These are phyloP conservation scores for Thunnus maccoyii DNA, from an alignment of 2,113 vertebrate genomes.

Conservation along the genomic window DNA sequence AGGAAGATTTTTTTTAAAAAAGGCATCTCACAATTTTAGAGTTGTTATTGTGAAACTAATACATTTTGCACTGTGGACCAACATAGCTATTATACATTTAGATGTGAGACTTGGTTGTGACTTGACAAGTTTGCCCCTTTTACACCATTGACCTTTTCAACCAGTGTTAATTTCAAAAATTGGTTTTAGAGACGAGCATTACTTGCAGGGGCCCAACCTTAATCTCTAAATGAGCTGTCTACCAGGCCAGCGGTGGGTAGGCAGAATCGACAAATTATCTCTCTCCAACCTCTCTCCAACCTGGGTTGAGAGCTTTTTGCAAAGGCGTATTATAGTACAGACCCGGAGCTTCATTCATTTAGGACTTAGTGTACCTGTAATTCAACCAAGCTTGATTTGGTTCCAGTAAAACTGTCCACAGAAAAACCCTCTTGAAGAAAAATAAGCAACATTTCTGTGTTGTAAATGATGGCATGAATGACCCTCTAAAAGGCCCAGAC, in stretches of 20 bases:
- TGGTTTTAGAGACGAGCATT: too few species aligned
- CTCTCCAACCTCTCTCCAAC: not conserved
- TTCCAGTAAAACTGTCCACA: conserved; percentile 6
- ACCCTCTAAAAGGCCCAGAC: not conserved
- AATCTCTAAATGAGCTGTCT: not conserved
- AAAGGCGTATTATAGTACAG: not conserved
- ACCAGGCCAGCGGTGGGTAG: not conserved
- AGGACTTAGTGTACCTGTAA: not conserved
- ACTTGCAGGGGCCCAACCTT: not conserved
- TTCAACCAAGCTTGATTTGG: not conserved
- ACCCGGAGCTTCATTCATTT: not conserved
- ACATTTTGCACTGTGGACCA: too few species aligned
- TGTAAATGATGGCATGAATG: conserved; percentile 43
- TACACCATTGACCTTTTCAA: too few species aligned
- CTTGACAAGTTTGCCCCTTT: too few species aligned
- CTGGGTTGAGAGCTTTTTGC: not conserved
- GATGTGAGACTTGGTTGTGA: too few species aligned
- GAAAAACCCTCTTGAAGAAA: conserved; percentile 7
- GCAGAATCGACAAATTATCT: not conserved
- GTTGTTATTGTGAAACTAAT: too few species aligned
- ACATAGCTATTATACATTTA: too few species aligned
- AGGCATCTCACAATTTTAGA: too few species aligned
- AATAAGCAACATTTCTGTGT: conserved; percentile 2
- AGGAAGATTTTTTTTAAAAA: too few species aligned
- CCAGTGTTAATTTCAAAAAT: too few species aligned